Conservation (phyloP, 1,140 invertebrate species). For the Tetraneura akinire region DNA sequence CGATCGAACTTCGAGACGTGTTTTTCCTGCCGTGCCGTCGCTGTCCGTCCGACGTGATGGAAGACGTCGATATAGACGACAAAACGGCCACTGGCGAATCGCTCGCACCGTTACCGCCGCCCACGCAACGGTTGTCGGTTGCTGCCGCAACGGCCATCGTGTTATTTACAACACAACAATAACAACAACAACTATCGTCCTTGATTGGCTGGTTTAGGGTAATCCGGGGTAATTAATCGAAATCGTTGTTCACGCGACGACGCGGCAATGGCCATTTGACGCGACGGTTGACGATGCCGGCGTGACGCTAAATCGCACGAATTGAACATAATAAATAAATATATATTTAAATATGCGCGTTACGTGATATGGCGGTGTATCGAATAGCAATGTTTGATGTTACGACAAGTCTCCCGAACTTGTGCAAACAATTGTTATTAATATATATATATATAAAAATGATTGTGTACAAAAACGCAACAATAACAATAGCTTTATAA, state of each 20-base stretch:
- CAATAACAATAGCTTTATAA: no score
- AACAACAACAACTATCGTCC: no score
- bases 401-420: neutral
- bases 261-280: neutral
- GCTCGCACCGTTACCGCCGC: neutral
- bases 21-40: neutral
- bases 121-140: conserved; percentile 14
- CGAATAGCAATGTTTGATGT: no score
- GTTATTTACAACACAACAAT: no score
- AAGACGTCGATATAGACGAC: neutral
- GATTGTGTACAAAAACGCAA: no score
- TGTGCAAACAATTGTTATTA: neutral
- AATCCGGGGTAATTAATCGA: neutral
- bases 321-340: no score
- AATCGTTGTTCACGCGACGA: conserved; percentile 4
- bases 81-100: neutral
- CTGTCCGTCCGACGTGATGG: neutral
- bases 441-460: no score
- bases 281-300: neutral
- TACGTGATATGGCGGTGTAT: neutral
- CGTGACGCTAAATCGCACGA: neutral
- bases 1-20: neutral
- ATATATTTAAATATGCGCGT: no score
- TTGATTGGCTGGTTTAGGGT: neutral
- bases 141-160: neutral